These are phyloP conservation scores for Accipiter superciliosus DNA, from an alignment of 2,797 vertebrate species.

Conservation along the genomic window DNA sequence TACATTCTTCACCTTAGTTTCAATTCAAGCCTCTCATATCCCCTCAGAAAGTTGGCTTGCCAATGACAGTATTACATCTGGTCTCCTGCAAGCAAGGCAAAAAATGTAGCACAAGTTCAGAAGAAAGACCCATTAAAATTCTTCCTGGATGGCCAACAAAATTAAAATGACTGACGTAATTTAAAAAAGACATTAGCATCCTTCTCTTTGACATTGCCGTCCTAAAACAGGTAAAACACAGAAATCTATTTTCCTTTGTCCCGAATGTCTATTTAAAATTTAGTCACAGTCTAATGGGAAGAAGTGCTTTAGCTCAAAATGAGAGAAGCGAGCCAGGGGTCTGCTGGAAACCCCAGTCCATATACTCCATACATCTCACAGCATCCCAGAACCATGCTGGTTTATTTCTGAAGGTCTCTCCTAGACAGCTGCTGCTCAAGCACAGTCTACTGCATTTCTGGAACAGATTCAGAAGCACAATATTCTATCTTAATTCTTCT, in stretches of 20 bases:
- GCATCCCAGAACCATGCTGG: background rate
- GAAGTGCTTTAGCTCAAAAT: background rate
- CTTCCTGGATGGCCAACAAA: background rate
- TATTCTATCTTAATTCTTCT: background rate
- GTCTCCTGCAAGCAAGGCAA: background rate
- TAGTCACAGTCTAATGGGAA: background rate
- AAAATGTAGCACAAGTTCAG: background rate
- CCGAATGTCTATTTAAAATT: background rate
- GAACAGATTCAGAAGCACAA: background rate
- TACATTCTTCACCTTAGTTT: background rate
- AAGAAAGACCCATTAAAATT: background rate
- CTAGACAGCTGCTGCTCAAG: conserved; percentile 5
- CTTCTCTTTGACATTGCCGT: background rate
- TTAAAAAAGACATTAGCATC: background rate
- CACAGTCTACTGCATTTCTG: background rate
- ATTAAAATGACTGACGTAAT: background rate
- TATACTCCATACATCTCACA: background rate
- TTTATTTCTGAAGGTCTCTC: background rate
- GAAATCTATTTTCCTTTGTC: background rate
- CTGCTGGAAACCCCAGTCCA: background rate
- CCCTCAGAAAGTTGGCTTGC: background rate
- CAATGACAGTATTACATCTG: background rate
- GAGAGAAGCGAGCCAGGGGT: background rate
- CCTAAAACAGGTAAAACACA: background rate
- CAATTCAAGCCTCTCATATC: background rate